Conservation (phyloP, 2,797 vertebrate species). For the Danio jaintianensis region DNA sequence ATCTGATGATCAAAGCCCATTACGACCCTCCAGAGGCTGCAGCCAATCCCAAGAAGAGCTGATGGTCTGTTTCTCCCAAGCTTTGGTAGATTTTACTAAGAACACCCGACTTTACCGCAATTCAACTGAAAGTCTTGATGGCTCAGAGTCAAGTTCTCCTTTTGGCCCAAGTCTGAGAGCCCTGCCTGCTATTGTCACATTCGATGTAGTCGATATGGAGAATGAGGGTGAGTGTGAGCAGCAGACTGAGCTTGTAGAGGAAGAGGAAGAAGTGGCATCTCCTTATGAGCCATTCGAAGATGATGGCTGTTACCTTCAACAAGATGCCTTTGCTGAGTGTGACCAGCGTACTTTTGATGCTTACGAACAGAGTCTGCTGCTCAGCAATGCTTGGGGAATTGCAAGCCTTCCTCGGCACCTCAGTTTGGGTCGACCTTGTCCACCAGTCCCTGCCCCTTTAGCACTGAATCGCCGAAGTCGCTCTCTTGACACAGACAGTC, state of each 20-base stretch:
- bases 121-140: slow-evolving; percentile 82
- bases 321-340: slow-evolving; percentile 88
- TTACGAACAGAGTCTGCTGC: slow-evolving; percentile 80
- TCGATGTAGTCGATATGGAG: slow-evolving; percentile 94
- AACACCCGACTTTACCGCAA: slow-evolving; percentile 86
- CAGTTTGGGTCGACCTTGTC: slow-evolving; percentile 82
- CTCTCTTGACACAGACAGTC: slow-evolving; percentile 90
- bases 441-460: slow-evolving; percentile 81
- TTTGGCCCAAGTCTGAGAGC: slow-evolving; percentile 91
- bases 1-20: slow-evolving; percentile 51
- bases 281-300: slow-evolving; percentile 91
- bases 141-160: slow-evolving; percentile 82
- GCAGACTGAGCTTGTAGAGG: slow-evolving; percentile 86
- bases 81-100: slow-evolving; percentile 92
- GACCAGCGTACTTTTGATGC: slow-evolving; percentile 86
- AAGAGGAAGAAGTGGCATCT: slow-evolving; percentile 86
- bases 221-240: slow-evolving; percentile 95
- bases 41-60: slow-evolving; percentile 80
- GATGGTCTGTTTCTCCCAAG: slow-evolving; percentile 92
- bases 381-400: slow-evolving; percentile 88
- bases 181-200: slow-evolving; percentile 95
- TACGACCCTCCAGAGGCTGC: slow-evolving; percentile 52
- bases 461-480: slow-evolving; percentile 89
- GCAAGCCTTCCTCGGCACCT: slow-evolving; percentile 92
- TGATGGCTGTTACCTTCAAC: slow-evolving; percentile 82